These are phyloP conservation scores for Botia kubotai DNA, from an alignment of 2,797 vertebrate genomes.

Conservation along the genomic window DNA sequence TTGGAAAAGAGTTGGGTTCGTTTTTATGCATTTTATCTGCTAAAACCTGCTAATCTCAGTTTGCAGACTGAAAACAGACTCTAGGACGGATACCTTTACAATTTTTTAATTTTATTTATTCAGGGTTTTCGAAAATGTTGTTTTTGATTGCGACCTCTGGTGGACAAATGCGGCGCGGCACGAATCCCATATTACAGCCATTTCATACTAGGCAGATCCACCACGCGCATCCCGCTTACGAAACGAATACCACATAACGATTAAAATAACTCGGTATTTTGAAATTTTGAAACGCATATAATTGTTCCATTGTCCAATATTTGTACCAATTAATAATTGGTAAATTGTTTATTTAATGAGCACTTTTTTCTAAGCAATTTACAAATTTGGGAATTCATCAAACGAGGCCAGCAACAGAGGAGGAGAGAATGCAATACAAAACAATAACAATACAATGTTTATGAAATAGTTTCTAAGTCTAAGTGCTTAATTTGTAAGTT, in stretches of 20 bases:
- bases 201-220: neutral
- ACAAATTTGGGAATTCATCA: neutral
- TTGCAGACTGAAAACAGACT: too few relatives aligned
- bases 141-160: slow-evolving; percentile 35
- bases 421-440: neutral
- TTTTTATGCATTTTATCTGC: too few relatives aligned
- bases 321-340: neutral
- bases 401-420: neutral
- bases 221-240: neutral
- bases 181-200: neutral
- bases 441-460: neutral
- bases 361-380: neutral
- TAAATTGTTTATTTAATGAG: neutral
- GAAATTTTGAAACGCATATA: neutral
- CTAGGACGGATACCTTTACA: neutral
- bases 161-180: slow-evolving; percentile 21
- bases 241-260: neutral
- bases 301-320: neutral
- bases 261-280: neutral
- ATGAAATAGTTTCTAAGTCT: neutral
- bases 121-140: neutral
- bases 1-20: too few relatives aligned
- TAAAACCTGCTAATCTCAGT: too few relatives aligned
- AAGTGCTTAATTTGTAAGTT: neutral
- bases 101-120: neutral